A percentile compares a stretch with the other conserved stretches of the same genome.
Evolutionary conservation across 2,113 vertebrate species (phyloP).

Genomic region (Brachypodius melanocephalos): DNA sequence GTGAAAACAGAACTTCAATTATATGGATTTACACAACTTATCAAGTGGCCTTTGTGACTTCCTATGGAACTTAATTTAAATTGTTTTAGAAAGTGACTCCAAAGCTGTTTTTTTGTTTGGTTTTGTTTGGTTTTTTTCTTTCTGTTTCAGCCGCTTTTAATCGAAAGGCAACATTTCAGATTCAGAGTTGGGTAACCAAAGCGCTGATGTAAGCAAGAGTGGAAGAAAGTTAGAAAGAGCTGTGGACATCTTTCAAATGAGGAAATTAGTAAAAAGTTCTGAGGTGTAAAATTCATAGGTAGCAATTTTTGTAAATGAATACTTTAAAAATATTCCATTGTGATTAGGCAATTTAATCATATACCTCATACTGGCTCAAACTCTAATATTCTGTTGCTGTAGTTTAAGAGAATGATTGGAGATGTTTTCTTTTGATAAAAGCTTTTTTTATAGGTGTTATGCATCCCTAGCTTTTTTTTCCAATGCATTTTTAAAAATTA

Average conservation of each 20-base stretch:
- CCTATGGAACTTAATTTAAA: not conserved
- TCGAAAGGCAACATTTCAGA: not conserved
- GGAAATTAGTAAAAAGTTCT: not conserved
- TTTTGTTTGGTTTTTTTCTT: not conserved
- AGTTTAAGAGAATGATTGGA: not conserved
- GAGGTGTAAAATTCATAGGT: not conserved
- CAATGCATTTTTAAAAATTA: not conserved
- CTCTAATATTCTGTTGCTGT: not conserved
- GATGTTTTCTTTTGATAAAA: not conserved
- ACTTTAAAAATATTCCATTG: not conserved
- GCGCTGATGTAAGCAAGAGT: accelerated
- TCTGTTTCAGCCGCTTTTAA: not conserved
- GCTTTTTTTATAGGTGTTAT: not conserved
- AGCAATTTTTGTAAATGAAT: not conserved
- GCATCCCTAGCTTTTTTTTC: not conserved
- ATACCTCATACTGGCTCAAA: not conserved
- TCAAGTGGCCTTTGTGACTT: not conserved
- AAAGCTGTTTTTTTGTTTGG: no score
- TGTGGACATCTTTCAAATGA: not conserved
- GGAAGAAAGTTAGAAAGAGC: not conserved
- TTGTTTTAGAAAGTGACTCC: not conserved
- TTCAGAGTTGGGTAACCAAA: not conserved
- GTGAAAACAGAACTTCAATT: not conserved
- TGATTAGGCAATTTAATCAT: not conserved
- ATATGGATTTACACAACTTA: not conserved